Base-by-base conservation (phyloP, 2,888 invertebrate species). In the Athalia cordata region DNA sequence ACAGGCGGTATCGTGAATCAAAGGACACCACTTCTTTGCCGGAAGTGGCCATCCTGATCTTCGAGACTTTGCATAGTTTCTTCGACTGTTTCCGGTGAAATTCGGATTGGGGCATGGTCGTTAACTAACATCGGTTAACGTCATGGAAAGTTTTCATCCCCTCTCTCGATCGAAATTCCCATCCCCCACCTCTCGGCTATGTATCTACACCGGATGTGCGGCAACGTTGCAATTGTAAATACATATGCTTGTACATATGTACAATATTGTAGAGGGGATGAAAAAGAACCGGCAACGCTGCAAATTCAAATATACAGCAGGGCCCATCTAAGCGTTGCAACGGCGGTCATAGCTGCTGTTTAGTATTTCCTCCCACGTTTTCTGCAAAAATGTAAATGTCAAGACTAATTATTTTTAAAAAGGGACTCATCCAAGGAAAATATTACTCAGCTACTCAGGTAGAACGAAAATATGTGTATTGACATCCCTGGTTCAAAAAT, bases 181-280 rank as follows among this genome's bases (percentile, higher is more conserved):
- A 78, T 78, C 84, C 86, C 87, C 89, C 87, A 85, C 88, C 82
- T 55, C 6, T 1, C 43, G 29, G 43, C 9, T 29, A 11, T 52
- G 29, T 3, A 8, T 70, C n/a, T 9, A 52, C 29, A 87, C 87
- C 87, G 88, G 88, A 89, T 86, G 85, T 87, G 84, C 87, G 89
- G 89, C 89, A 89, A 89, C 89, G 86, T 89, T 87, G 89, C 89
- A 89, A 85, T 86, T 85, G 87, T 87, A 47, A 87, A 85, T 86
- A 87, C 82, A 87, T 87, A 87, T 85, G 86, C 84, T 81, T 67
- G 72, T 59, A 78, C 29, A 29, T 29, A 29, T 29, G 29, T 29
- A 29, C 29, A 29, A 29, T 29, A 29, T 29, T 29, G 29, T 64
- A 70, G 72, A 77, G 81, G 80, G 83, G 80, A 79, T 77, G 81